A percentile compares a stretch with the other conserved stretches of the same genome.
These are phyloP conservation scores for Salvelinus sp. DNA, from an alignment of 2,113 vertebrate species.

Conservation along the genomic window DNA sequence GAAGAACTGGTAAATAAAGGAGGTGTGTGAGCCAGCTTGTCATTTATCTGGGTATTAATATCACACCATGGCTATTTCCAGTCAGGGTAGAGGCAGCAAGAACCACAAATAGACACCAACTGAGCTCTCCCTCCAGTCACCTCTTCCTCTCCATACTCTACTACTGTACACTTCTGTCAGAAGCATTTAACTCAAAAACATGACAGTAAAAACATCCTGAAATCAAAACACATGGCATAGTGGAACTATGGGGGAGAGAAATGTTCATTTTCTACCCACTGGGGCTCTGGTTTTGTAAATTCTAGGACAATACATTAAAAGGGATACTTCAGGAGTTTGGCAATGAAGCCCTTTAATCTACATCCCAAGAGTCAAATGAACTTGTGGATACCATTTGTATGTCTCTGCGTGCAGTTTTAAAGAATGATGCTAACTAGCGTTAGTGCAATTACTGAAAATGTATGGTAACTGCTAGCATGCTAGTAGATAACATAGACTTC, in stretches of 20 bases:
- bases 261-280: neutral
- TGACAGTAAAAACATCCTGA: neutral
- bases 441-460: too few relatives aligned
- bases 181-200: neutral
- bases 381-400: too few relatives aligned
- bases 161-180: neutral
- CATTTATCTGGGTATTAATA: slow-evolving; percentile 56
- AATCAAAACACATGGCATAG: too few relatives aligned
- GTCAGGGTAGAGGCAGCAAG: slow-evolving; percentile 34
- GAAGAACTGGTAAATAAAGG: slow-evolving; percentile 39
- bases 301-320: too few relatives aligned
- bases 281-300: too few relatives aligned
- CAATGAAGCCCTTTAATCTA: too few relatives aligned
- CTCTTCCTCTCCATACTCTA: neutral
- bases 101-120: slow-evolving; percentile 51
- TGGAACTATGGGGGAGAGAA: neutral
- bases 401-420: too few relatives aligned
- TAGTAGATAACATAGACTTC: too few relatives aligned
- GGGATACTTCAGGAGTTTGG: too few relatives aligned
- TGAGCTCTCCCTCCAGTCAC: slow-evolving; percentile 33
- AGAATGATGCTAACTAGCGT: too few relatives aligned
- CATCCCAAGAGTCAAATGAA: too few relatives aligned
- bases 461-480: too few relatives aligned
- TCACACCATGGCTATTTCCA: slow-evolving; percentile 48
- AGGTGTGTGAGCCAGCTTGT: slow-evolving; percentile 40